These are phyloP conservation scores for Chelonus insularis DNA, from an alignment of 1,140 invertebrate species.

Conservation along the genomic window DNA sequence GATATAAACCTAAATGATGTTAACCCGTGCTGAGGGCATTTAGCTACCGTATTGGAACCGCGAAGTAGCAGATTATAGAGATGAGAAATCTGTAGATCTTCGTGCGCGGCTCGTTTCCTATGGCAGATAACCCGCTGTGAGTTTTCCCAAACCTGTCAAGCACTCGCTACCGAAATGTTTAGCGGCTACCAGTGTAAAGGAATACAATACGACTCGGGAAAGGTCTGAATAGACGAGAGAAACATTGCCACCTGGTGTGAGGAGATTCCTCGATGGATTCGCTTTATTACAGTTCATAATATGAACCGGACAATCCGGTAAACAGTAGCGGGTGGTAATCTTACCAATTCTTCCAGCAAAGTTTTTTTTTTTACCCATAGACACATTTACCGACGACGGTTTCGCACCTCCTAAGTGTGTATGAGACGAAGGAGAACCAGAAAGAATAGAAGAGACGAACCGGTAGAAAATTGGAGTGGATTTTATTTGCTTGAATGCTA, in stretches of 20 bases:
- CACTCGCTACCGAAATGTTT: slow-evolving; percentile 21
- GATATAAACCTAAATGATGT: no score
- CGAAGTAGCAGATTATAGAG: no score
- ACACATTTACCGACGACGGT: background rate
- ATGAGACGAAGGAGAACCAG: background rate
- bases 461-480: slow-evolving; percentile 45
- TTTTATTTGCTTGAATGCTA: slow-evolving; percentile 27
- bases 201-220: background rate
- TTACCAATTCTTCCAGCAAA: background rate
- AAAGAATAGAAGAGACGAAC: background rate
- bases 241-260: slow-evolving; percentile 7
- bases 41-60: no score
- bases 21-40: no score
- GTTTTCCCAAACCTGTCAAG: slow-evolving; percentile 45
- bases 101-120: background rate
- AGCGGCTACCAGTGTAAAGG: slow-evolving; percentile 4
- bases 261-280: background rate
- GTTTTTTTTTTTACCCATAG: background rate
- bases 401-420: background rate
- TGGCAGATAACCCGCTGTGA: slow-evolving; percentile 36
- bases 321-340: slow-evolving; percentile 24
- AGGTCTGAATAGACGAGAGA: slow-evolving; percentile 3
- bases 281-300: slow-evolving; percentile 24
- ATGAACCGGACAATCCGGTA: slow-evolving; percentile 19
- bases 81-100: no score